These are phyloP conservation scores for Leptobrachium ailaonicum DNA, from an alignment of 2,113 vertebrate species.

Conservation along the genomic window DNA sequence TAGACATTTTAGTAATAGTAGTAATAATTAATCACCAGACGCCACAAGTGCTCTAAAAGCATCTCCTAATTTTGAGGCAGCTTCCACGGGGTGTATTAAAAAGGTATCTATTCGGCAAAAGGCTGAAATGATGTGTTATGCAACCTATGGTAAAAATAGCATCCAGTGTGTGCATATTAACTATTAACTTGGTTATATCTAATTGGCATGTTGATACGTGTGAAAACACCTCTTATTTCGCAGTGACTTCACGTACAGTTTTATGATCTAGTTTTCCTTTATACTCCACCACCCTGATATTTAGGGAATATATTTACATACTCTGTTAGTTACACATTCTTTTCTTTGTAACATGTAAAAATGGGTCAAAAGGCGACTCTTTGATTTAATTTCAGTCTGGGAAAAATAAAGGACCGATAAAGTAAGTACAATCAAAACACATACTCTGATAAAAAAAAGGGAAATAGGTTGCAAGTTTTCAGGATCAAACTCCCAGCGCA, in stretches of 20 bases:
- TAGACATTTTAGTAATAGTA: no score
- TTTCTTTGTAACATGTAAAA: background rate
- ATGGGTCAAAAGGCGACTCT: background rate
- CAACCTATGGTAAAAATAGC: conserved; percentile 30
- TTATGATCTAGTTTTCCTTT: background rate
- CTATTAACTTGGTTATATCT: conserved; percentile 5
- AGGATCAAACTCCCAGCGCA: no score
- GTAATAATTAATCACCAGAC: no score
- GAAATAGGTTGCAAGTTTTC: no score
- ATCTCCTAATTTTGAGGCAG: no score
- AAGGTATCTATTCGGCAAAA: background rate
- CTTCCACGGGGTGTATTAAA: background rate
- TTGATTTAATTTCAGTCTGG: background rate
- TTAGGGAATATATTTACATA: background rate
- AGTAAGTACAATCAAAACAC: no score
- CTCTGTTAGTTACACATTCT: background rate
- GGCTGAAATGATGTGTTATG: conserved; percentile 11
- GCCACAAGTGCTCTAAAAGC: no score
- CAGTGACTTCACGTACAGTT: conserved; percentile 9
- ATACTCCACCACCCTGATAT: background rate
- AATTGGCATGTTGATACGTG: conserved; percentile 13
- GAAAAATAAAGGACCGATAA: background rate
- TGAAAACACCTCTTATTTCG: conserved; percentile 32
- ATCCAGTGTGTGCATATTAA: conserved; percentile 4
- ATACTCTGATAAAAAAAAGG: no score